Conservation (phyloP, 2,888 invertebrate species). For the Acleris emargana region DNA sequence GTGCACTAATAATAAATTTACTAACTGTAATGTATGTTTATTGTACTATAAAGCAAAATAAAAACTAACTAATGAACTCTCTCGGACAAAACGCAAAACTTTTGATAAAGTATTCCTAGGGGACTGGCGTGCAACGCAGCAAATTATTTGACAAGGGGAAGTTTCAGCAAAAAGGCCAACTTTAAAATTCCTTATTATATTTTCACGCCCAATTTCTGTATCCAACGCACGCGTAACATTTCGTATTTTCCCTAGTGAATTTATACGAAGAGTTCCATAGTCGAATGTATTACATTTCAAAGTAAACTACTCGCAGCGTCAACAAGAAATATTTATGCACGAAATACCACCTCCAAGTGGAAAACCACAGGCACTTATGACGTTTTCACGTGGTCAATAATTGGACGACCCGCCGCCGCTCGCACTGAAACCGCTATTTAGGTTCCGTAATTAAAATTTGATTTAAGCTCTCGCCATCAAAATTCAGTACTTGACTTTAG, state of each 20-base stretch:
- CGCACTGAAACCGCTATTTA: constrained; percentile 24
- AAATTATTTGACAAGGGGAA: constrained; percentile 47
- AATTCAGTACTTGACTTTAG: not conserved
- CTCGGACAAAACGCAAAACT: constrained; percentile 30
- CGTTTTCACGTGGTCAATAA: constrained; percentile 35
- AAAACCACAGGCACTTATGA: constrained; percentile 30
- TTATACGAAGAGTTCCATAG: constrained; percentile 12
- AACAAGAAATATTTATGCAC: constrained; percentile 33
- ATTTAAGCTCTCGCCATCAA: constrained; percentile 25
- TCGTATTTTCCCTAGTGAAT: constrained; percentile 23
- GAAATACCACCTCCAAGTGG: constrained; percentile 14
- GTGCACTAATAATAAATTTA: not conserved
- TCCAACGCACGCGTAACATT: constrained; percentile 15
- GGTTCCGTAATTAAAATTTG: constrained; percentile 29
- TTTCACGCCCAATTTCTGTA: constrained; percentile 39
- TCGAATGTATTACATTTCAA: constrained; percentile 25
- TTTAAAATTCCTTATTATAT: constrained; percentile 44
- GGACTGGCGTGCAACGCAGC: constrained; percentile 41
- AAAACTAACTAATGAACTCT: constrained; percentile 33
- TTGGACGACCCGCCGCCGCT: constrained; percentile 28
- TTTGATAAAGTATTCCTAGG: constrained; percentile 31
- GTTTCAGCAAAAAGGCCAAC: constrained; percentile 43
- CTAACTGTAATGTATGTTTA: not conserved
- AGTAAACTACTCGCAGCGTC: constrained; percentile 8
- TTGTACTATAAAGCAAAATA: constrained; percentile 17